phyloP scores from a whole-genome alignment of 37 sponge, comb jelly and placozoan species.

The Ephydatia muelleri region DNA sequence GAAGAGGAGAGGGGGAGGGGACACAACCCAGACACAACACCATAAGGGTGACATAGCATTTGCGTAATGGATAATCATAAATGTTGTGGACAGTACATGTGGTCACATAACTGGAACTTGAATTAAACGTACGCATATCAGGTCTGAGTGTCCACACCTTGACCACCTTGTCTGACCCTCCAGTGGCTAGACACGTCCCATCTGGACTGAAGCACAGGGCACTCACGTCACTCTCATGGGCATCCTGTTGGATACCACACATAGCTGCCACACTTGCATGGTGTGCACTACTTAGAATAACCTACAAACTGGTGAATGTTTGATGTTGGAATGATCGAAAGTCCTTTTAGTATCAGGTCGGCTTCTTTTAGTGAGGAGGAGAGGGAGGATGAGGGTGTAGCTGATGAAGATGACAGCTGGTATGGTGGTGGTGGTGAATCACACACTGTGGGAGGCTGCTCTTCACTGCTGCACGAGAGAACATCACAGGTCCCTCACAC shows the following conservation, averaged over 20 bases:
- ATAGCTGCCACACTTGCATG: background rate
- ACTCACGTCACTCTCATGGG: constrained; percentile 89
- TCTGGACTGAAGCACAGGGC: constrained; percentile 80
- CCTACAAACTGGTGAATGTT: background rate
- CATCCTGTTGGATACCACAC: constrained; percentile 68
- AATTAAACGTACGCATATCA: constrained; percentile 23
- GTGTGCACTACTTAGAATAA: background rate
- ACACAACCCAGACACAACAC: background rate
- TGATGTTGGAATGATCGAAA: background rate
- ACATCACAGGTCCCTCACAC: too few relatives aligned
- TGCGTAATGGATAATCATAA: too few relatives aligned
- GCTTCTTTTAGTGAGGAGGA: background rate
- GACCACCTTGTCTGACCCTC: constrained; percentile 90
- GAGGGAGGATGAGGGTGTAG: background rate
- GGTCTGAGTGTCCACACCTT: constrained; percentile 79
- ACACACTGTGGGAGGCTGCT: background rate
- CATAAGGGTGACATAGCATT: background rate
- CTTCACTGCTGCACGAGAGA: too few relatives aligned
- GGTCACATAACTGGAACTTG: too few relatives aligned
- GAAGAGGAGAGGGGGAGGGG: background rate
- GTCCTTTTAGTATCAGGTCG: background rate
- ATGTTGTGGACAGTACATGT: too few relatives aligned
- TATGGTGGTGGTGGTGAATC: background rate
- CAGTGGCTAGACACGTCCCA: constrained; percentile 89
- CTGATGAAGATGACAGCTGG: too few relatives aligned